Evolutionary conservation across 2,797 vertebrate species (phyloP).

Genomic region (Hippocampus kuda): DNA sequence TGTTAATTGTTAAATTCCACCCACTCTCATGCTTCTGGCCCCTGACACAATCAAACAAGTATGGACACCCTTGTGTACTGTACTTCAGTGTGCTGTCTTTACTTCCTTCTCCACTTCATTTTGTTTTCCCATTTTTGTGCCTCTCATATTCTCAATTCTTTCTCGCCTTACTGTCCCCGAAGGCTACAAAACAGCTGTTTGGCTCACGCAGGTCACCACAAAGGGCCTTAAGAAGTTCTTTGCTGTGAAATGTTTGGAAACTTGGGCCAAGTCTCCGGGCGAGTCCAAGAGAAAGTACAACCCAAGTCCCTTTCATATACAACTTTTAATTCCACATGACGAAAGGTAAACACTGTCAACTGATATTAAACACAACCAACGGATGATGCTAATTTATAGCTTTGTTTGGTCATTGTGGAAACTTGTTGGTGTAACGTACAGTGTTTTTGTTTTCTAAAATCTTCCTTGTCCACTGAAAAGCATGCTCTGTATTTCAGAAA

Average conservation of each 20-base stretch:
- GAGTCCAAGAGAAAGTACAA: conserved; percentile 15
- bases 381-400: not conserved
- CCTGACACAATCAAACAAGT: conserved; percentile 55
- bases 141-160: conserved; percentile 18
- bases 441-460: not conserved
- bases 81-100: conserved; percentile 24
- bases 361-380: not conserved
- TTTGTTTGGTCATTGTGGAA: not conserved
- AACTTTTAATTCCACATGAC: not conserved
- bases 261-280: conserved; percentile 37
- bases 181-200: conserved; percentile 50
- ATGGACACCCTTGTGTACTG: conserved; percentile 32
- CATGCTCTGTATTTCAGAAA: not conserved
- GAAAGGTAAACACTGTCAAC: not conserved
- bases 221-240: conserved; percentile 37
- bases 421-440: not conserved
- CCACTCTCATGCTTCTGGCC: conserved; percentile 46
- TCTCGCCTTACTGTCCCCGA: not conserved
- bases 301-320: not conserved
- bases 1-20: conserved; percentile 62
- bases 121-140: conserved; percentile 23
- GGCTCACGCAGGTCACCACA: conserved; percentile 37
- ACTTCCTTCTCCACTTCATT: conserved; percentile 10
- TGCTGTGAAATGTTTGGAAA: conserved; percentile 36
- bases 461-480: not conserved